Conservation (phyloP, 2,797 vertebrate species). For the Cheirogaleus major region DNA sequence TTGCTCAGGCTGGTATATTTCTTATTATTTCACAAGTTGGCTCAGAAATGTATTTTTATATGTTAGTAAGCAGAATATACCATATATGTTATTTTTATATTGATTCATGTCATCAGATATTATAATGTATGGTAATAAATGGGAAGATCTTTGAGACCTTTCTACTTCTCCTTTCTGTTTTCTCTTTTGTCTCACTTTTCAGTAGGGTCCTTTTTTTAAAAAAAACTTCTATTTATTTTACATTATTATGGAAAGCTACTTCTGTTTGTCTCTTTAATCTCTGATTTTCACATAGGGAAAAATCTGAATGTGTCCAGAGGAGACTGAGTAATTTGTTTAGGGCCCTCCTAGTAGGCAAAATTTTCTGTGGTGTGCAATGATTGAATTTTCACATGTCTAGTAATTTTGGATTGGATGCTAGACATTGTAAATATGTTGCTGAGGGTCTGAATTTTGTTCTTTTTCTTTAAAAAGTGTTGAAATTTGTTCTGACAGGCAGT, state of each 20-base stretch:
- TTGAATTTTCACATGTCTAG: neutral
- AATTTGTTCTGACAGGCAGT: neutral
- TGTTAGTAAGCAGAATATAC: neutral
- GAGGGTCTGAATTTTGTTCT: neutral
- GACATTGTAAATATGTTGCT: neutral
- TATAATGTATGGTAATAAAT: neutral
- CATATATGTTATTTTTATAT: neutral
- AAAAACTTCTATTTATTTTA: neutral
- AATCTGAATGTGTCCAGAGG: neutral
- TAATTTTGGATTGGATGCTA: neutral
- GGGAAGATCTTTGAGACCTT: neutral
- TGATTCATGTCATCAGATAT: neutral
- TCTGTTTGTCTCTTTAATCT: neutral
- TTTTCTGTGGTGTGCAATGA: neutral
- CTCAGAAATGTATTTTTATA: neutral
- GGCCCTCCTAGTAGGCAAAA: neutral
- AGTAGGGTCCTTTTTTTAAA: neutral
- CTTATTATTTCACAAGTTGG: neutral
- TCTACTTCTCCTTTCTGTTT: neutral
- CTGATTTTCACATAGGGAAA: neutral
- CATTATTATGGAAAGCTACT: neutral
- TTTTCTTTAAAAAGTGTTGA: neutral
- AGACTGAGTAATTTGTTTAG: neutral
- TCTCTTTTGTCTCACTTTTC: neutral
- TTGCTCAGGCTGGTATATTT: too few relatives aligned